Base-by-base conservation (phyloP, 2,797 vertebrate genomes). In the Enteromius treurensis region DNA sequence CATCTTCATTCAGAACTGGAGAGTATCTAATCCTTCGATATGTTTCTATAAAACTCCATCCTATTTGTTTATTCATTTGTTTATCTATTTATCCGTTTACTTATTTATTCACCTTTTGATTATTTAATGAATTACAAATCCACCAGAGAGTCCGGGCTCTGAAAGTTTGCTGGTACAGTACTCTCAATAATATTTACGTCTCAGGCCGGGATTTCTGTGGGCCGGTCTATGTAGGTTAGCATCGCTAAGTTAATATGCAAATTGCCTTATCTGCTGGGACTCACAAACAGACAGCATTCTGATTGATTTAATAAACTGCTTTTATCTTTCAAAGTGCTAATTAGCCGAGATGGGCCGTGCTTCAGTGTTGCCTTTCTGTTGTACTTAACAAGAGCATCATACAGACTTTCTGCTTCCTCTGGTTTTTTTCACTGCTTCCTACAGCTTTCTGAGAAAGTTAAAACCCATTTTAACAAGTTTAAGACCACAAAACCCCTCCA, bases 241-340 rank as follows among this genome's bases (percentile, higher is more conserved):
- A 94, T 95, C 93, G 96, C 96, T 95, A 96, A 97, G 97, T 96
- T 96, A 97, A 97, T 97, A 98, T 99, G 98, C 97, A 97, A 98
- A 99, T 97, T 95, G 94, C 92, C 96, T 98, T 97, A 98, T 99
- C 97, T 97, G 96, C 96, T 92, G 97, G 96, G 96, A 97, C 94
- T 97, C 98, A 98, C 97, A 98, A 99, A 98, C 97, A 98, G 96
- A 95, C 96, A 93, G 96, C 96, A 96, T 96, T 95, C 95, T 97
- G 97, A 98, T 97, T 98, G 97, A 98, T 98, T 98, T 96, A 97
- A 98, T 97, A 97, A 97, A 95, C 95, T 95, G 95, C 96, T 97
- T 97, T 98, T 97, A 98, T 98, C 97, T 98, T 96, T 97, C 96
- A 98, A 98, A 98, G 97, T 96, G 97, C 96, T 98, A 98, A 98